phyloP scores from a whole-genome alignment of 2,113 vertebrate species.

The Lynx canadensis region DNA sequence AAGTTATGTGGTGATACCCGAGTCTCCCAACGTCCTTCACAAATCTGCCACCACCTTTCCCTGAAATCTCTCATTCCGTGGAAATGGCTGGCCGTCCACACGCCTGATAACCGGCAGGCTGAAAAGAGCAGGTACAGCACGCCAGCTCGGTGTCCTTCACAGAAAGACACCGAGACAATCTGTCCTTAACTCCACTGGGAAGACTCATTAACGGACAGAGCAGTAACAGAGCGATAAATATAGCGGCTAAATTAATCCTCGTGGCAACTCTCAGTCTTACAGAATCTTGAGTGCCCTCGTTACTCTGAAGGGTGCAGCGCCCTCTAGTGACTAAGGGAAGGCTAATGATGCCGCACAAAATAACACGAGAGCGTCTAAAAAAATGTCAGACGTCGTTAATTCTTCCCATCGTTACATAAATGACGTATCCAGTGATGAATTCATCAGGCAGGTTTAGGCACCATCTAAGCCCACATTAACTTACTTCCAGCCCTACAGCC shows the following conservation, averaged over 20 bases:
- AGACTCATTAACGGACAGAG: not conserved
- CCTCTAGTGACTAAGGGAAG: slow-evolving; percentile 25
- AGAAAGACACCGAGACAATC: not conserved
- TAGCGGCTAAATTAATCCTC: not conserved
- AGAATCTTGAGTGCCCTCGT: not conserved
- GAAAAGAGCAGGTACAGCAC: not conserved
- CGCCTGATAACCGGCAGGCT: not conserved
- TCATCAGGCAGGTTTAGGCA: not conserved
- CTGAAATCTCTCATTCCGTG: not conserved
- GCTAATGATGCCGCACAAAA: not conserved
- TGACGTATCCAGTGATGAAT: not conserved
- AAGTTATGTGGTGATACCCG: not conserved
- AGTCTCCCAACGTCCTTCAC: not conserved
- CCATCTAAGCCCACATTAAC: not conserved
- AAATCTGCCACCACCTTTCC: not conserved
- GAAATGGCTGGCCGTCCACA: not conserved
- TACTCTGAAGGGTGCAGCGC: not conserved
- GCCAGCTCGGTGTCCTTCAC: not conserved
- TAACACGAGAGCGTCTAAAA: not conserved
- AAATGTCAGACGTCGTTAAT: not conserved
- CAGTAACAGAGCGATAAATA: not conserved
- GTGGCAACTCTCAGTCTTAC: not conserved
- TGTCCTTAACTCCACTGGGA: not conserved
- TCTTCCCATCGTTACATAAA: not conserved
- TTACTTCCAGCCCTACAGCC: not conserved